These are phyloP conservation scores for Argyrosomus regius DNA, from an alignment of 2,797 vertebrate genomes.

Conservation along the genomic window DNA sequence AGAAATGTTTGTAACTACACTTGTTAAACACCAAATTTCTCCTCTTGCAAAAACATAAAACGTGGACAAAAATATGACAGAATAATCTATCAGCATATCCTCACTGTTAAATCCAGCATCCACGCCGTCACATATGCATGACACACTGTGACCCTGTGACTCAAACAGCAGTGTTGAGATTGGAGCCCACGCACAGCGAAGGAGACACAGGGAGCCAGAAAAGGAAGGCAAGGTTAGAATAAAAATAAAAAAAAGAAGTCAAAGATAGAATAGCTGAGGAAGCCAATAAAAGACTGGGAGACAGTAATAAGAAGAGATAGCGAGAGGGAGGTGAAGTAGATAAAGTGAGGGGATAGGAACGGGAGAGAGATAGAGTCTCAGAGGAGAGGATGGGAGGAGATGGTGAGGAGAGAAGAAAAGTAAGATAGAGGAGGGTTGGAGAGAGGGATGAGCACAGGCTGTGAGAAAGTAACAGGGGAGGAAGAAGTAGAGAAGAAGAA, in stretches of 20 bases:
- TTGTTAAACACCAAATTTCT: conserved; percentile 12
- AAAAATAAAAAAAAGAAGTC: conserved; percentile 42
- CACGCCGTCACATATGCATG: background rate
- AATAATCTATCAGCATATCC: background rate
- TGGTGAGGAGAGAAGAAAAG: background rate
- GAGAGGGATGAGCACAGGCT: background rate
- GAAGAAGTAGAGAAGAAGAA: background rate
- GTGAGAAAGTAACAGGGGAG: no score
- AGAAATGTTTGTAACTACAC: conserved; percentile 25
- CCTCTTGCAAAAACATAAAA: conserved; percentile 22
- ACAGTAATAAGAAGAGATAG: conserved; percentile 21
- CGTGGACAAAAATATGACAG: background rate
- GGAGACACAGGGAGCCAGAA: conserved; percentile 12
- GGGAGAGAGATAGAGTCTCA: background rate
- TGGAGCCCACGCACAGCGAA: conserved; percentile 24
- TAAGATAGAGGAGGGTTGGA: background rate
- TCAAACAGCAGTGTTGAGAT: conserved; percentile 9
- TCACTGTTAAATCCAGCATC: background rate
- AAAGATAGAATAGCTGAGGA: conserved; percentile 24
- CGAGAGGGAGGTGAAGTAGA: conserved; percentile 27
- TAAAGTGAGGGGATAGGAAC: background rate
- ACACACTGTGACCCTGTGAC: conserved; percentile 18
- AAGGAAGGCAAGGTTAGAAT: conserved; percentile 23
- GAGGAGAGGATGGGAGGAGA: background rate
- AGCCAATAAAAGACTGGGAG: conserved; percentile 22